These are phyloP conservation scores for Varanus salvator DNA, from an alignment of 2,113 vertebrate species.

Conservation along the genomic window DNA sequence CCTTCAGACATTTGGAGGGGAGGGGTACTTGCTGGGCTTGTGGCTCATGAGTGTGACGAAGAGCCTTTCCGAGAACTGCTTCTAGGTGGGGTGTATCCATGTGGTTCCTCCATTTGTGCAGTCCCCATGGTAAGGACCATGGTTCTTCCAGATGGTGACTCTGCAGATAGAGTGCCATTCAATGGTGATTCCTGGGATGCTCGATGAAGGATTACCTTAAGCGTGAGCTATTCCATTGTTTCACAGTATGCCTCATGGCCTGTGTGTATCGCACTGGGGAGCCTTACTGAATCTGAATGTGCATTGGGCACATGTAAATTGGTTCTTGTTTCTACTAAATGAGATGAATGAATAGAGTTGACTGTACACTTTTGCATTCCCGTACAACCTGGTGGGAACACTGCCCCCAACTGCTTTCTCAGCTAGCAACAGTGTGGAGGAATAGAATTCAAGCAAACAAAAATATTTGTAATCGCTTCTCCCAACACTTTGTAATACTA, in stretches of 20 bases:
- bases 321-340: neutral
- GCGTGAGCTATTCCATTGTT: neutral
- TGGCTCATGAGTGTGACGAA: neutral
- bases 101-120: neutral
- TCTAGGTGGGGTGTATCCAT: neutral
- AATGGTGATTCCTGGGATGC: neutral
- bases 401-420: neutral
- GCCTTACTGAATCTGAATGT: neutral
- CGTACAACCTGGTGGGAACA: neutral
- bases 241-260: neutral
- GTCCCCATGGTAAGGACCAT: neutral
- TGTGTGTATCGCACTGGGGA: neutral
- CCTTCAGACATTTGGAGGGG: neutral
- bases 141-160: neutral
- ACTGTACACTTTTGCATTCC: neutral
- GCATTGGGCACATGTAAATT: neutral
- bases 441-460: neutral
- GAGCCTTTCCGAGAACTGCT: neutral
- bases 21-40: neutral
- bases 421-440: neutral
- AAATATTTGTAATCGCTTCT: neutral
- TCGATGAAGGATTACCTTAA: neutral
- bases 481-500: neutral
- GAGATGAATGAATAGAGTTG: neutral
- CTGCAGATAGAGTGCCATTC: neutral